Percentiles rank a stretch among this genome's conserved stretches.
These are phyloP conservation scores for Pleuronectes platessa DNA, from an alignment of 2,113 vertebrate species.

Conservation along the genomic window DNA sequence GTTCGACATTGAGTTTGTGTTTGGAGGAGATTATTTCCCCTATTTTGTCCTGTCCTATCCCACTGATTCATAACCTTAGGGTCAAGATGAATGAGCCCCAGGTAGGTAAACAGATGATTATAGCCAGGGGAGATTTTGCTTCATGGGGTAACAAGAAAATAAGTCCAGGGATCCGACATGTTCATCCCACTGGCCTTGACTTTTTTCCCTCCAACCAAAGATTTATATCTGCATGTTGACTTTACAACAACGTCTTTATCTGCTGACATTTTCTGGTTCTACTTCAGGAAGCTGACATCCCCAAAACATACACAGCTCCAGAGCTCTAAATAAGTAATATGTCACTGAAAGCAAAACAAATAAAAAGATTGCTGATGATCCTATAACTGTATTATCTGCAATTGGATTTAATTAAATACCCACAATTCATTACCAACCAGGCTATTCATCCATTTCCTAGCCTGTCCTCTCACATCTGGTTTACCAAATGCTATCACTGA, in stretches of 20 bases:
- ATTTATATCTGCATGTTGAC: neutral
- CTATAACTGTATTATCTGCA: neutral
- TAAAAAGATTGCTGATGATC: too few species aligned
- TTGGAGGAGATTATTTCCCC: neutral
- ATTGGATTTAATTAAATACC: neutral
- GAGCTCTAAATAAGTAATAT: neutral
- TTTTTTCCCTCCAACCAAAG: neutral
- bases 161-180: neutral
- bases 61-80: neutral
- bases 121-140: neutral
- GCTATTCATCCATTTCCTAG: neutral
- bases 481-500: slow-evolving; percentile 18
- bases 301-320: neutral
- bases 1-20: neutral
- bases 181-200: neutral
- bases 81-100: slow-evolving; percentile 1
- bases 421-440: neutral
- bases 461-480: neutral
- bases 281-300: neutral
- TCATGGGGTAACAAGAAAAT: neutral
- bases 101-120: neutral
- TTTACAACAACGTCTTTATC: too few species aligned
- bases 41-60: neutral
- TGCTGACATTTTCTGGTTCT: too few species aligned
- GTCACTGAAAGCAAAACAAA: neutral